Evolutionary conservation across 1,140 invertebrate genomes (phyloP), one percentile per base, ranked within the genome.

Genomic region (Saccostrea glomerata): DNA sequence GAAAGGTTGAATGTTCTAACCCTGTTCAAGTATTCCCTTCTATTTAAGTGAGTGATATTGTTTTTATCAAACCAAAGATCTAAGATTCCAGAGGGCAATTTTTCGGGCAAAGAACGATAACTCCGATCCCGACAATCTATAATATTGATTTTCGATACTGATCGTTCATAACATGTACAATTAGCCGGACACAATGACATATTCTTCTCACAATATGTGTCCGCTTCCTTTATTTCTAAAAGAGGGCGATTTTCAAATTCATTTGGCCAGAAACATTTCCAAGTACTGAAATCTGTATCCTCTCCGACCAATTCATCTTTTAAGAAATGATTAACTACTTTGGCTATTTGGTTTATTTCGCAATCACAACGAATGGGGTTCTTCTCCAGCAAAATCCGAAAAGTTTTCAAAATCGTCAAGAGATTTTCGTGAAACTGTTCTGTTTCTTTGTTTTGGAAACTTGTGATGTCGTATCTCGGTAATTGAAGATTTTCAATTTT

Each of bases 51-150:
- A 13, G 89, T 88, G 3, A 93, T 91, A 66, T 89, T 91, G 82
- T 93, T 93, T n/a, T 89, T 70, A 17, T 91, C 86, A 30, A 92
- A 91, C 92, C 91, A 92, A 11, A 93, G 84, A 58, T 93, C 92
- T 20, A 90, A 56, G 13, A 30, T 73, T 13, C 87, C 88, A 13
- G 36, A 36, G 17, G 92, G 92, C 2, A 92, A 60, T 58, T n/a
- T 73, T 30, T 73, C 13, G 17, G 92, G 92, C 15, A 92, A 82
- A 7, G 40, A 36, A 0, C 30, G 82, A 3, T 92, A 73, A 13
- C 58, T 86, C 23, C 15, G 66, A 15, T 87, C 23, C 58, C 91
- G 66, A 84, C 92, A 93, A 86, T 93, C 92, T 36, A 93, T 91
- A 58, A 92, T 92, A 13, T 90, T 89, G 7, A 86, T 88, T n/a